Evolutionary conservation across 2,113 vertebrate species (phyloP), one percentile per base, ranked within the genome.

Genomic region (Cyprinodon tularosa): DNA sequence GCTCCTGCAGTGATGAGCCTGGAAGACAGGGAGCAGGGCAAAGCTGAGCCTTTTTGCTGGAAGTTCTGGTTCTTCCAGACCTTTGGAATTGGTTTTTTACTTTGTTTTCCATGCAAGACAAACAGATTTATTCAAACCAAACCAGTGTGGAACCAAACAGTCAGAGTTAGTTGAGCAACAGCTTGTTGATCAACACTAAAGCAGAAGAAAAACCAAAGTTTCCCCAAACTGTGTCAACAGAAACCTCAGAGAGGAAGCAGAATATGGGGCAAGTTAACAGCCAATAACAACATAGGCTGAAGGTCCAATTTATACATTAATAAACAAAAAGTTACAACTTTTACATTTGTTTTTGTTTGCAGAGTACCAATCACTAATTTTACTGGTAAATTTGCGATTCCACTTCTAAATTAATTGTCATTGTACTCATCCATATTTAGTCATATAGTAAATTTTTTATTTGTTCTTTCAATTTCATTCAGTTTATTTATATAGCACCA

Each of bases 1-100:
- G 36, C 96, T 96, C 93, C 98, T 95, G 93, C 98, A 98, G 89
- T 99, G 98, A 80, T 89, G 95, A 75, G 98, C 96, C 98, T 99
- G 62, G 9, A 22, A 81, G 71, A 82, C 17, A 57, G 40, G 1
- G 47, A n/a, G 6, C n/a, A 77, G 37, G 67, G 40, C 15, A 70
- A 0, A 48, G 10, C 13, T 60, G 5, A 57, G 9, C 6, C 2
- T 57, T 57, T 9, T 45, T 11, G 2, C 6, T 45, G 44, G 44
- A 12, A 2, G 44, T 45, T 45, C 44, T 45, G 44, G 44, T 45
- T 45, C 44, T 7, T 7, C 12, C 9, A 45, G 44, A 45, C 44
- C 2, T 57, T 57, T 20, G 17, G 10, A 8, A 57, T 20, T 9
- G 50, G 17, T 3, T 57, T 4, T n/a, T 15, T 57, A 20, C n/a